phyloP scores from a whole-genome alignment of 2,113 vertebrate genomes.

The Perca flavescens region DNA sequence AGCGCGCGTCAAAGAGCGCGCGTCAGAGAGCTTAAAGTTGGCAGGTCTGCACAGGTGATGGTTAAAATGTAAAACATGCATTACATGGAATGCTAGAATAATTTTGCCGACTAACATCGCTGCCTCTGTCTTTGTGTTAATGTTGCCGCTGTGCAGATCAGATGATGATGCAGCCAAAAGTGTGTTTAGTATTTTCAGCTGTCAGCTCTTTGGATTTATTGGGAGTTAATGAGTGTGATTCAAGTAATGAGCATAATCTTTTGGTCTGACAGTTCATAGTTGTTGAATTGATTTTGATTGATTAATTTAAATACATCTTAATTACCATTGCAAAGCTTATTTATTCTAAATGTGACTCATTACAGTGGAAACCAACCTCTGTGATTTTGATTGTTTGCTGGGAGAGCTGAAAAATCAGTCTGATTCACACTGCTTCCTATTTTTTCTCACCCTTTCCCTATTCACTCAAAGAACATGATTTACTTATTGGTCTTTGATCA shows the following conservation, averaged over 20 bases:
- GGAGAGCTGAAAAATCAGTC: background rate
- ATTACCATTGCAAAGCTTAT: conserved; percentile 37
- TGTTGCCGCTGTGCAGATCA: conserved; percentile 22
- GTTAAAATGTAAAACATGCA: conserved; percentile 9
- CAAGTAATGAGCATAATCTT: conserved; percentile 44
- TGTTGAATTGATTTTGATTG: conserved; percentile 39
- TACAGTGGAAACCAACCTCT: conserved; percentile 39
- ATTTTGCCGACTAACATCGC: conserved; percentile 23
- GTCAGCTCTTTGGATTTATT: conserved; percentile 30
- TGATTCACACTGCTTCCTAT: background rate
- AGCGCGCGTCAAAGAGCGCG: too few relatives aligned
- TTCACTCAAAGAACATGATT: conserved; percentile 25
- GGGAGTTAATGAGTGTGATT: conserved; percentile 40
- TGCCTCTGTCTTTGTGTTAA: conserved; percentile 15
- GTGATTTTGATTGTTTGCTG: conserved; percentile 18
- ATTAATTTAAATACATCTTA: conserved; percentile 15
- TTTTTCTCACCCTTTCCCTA: background rate
- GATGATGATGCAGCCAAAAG: conserved; percentile 6
- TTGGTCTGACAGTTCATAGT: conserved; percentile 25
- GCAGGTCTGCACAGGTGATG: too few relatives aligned
- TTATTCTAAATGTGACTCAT: conserved; percentile 43
- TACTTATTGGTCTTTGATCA: conserved; percentile 16
- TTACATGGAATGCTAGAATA: background rate
- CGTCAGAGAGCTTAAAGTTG: too few relatives aligned
- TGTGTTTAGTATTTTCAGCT: conserved; percentile 26